Base-by-base conservation (phyloP, 1,140 invertebrate species). In the Meteorus sp. region DNA sequence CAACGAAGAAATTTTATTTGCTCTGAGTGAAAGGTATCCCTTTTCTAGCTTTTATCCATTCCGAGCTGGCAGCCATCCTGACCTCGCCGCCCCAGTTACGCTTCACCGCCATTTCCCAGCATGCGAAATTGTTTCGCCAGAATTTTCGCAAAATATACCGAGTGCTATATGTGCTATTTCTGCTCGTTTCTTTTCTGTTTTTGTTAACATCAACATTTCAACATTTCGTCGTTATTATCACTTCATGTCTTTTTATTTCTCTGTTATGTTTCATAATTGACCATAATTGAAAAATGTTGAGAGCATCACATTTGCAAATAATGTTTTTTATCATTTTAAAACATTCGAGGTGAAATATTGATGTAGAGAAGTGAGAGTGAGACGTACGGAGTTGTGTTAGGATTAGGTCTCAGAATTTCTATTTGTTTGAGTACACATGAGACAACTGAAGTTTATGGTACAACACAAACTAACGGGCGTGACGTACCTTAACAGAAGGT, bases 1-100 rank as follows among this genome's bases (percentile, higher is more conserved):
- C 17, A 43, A 3, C 39, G 44, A 23, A 39, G 51, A 55, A 54
- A 60, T 55, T 60, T 60, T 55, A 55, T 55, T 55, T 60, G 43
- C 31, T 41, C 43, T 7, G 44, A 25, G 0, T 55, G 52, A 55
- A 60, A 54, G 45, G 35, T 35, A 61, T 56, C 29, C 31, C 11
- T 33, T 50, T 31, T 55, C 37, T 23, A 11, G 25, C 33, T 60
- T 60, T 60, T 50, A 55, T 60, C 35, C 44, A 53, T 60, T 55
- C 35, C 41, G 25, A 33, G 44, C 55, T 15, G 52, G n/a, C 33
- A 20, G 20, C 47, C 41, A 22, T 33, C 37, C 39, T 51, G 50
- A 59, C 51, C 50, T 43, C 29, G 50, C 39, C 47, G 57, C 37
- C 45, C 41, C 20, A 47, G 39, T 59, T 59, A 59, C 22, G 31